Base-by-base conservation (phyloP, 2,888 invertebrate genomes). In the Nycteola revayana region DNA sequence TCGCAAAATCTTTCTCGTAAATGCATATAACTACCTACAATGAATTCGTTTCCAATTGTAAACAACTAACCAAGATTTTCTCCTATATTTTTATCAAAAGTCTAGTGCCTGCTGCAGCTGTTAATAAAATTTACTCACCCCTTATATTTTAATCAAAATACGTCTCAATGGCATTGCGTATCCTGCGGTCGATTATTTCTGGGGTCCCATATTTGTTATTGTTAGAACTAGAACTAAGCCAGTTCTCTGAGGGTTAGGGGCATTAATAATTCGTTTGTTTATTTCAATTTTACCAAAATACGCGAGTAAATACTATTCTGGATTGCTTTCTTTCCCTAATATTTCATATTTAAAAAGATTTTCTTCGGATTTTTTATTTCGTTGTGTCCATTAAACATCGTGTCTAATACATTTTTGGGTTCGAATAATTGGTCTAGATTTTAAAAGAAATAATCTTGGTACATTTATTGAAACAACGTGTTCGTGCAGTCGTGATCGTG, bases 101-200 rank as follows among this genome's bases (percentile, higher is more conserved):
- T 53, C 41, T 42, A 45, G 33, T n/a, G 35, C 41, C 36, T 35
- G 42, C 11, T 31, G 28, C 56, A 60, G 36, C 43, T 50, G 53
- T 61, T 70, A 75, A 75, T 71, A 63, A 58, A 72, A 68, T 75
- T 74, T 61, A 59, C 60, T 62, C 64, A 53, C 72, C 68, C 73
- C 56, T 53, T 75, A 71, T 61, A 70, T 77, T 66, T 67, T 69
- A 64, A 71, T 75, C 60, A 69, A 59, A 59, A 53, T 61, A 56
- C 49, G 50, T 59, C 53, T 55, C 60, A 53, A 35, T 50, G 45
- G 55, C 63, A 55, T 49, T 65, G 58, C 54, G 53, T 44, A 50
- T 42, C 53, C 32, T 60, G 58, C 49, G 59, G 66, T 58, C 53
- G 61, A 66, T 65, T 65, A 58, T 60, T 64, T 56, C 47, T 53